Conservation (phyloP, 2,888 invertebrate genomes). For the Dastarcus helophoroides region DNA sequence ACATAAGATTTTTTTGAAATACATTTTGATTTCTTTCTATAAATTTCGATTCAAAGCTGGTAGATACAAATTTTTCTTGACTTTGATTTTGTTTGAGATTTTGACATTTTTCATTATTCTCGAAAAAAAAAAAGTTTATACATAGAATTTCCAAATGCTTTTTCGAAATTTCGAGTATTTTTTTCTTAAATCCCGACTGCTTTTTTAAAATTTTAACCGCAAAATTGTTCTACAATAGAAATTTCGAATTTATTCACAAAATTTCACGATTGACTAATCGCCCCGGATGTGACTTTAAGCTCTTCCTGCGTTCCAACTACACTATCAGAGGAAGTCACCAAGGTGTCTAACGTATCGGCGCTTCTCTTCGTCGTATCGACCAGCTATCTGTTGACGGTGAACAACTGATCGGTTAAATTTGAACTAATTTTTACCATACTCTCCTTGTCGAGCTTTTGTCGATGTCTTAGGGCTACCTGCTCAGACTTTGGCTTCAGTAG, state of each 20-base stretch:
- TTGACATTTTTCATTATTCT: too few relatives aligned
- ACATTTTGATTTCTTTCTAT: too few relatives aligned
- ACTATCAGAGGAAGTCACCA: constrained; percentile 58
- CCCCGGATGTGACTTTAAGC: constrained; percentile 72
- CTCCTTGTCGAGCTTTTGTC: constrained; percentile 55
- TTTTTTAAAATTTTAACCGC: constrained; percentile 91
- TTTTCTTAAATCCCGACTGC: too few relatives aligned
- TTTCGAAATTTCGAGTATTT: too few relatives aligned
- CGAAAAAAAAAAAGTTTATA: too few relatives aligned
- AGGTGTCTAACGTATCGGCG: constrained; percentile 69
- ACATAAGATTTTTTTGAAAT: too few relatives aligned
- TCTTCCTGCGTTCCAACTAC: constrained; percentile 70
- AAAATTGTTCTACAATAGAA: constrained; percentile 84
- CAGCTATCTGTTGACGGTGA: constrained; percentile 74
- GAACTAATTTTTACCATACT: constrained; percentile 56
- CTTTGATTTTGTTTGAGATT: too few relatives aligned
- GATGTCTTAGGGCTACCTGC: constrained; percentile 42
- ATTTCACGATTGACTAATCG: constrained; percentile 81
- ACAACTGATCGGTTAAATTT: constrained; percentile 73
- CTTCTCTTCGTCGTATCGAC: constrained; percentile 81
- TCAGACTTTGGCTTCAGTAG: constrained; percentile 49
- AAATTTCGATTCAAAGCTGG: too few relatives aligned
- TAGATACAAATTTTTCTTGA: too few relatives aligned
- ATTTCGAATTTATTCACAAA: constrained; percentile 84
- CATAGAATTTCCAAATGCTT: too few relatives aligned